A percentile compares a stretch with the other conserved stretches of the same genome.
phyloP scores from a whole-genome alignment of 2,113 vertebrate species.

The Mobula hypostoma region DNA sequence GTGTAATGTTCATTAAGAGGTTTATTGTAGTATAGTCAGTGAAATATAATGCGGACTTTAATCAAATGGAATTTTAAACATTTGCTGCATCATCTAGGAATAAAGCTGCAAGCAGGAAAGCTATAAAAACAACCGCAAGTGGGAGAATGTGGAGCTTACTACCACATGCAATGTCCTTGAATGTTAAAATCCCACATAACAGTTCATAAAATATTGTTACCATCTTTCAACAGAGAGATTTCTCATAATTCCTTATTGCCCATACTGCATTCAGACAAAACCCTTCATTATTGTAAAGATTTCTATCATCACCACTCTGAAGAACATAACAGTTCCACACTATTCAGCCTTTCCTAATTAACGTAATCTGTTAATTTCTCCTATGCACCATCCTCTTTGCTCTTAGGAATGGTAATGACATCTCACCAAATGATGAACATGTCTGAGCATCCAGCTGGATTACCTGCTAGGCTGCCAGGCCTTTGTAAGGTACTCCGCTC shows the following conservation, averaged over 20 bases:
- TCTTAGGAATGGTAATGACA: neutral
- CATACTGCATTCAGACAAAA: neutral
- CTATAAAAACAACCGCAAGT: neutral
- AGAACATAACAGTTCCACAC: neutral
- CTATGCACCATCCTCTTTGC: neutral
- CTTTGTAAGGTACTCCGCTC: constrained; percentile 89
- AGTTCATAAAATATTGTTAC: neutral
- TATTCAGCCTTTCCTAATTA: neutral
- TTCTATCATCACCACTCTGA: neutral
- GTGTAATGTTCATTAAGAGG: neutral
- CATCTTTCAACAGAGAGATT: neutral
- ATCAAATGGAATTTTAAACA: neutral
- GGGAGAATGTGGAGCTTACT: neutral
- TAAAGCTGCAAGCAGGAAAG: neutral
- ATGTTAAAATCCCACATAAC: too few relatives aligned
- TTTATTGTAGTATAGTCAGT: neutral
- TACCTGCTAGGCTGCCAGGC: constrained; percentile 90
- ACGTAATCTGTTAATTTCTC: neutral
- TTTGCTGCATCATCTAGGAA: neutral
- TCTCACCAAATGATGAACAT: neutral
- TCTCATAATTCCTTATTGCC: neutral
- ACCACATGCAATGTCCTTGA: neutral
- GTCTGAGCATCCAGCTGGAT: constrained; percentile 29
- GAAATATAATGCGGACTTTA: neutral
- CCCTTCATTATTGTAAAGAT: too few relatives aligned